Base-by-base conservation (phyloP, 2,113 vertebrate species). In the Chaetops frenatus region DNA sequence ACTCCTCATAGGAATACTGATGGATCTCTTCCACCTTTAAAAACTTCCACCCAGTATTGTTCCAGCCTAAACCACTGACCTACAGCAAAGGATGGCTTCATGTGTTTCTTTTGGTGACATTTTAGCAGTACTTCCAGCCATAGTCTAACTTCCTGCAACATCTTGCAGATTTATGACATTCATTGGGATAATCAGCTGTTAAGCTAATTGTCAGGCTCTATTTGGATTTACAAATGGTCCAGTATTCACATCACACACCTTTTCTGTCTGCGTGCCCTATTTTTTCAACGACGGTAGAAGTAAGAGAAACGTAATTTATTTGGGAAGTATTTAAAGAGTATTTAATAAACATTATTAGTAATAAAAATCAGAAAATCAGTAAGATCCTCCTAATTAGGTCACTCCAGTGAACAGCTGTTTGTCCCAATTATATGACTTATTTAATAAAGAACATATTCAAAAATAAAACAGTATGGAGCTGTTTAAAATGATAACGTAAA, bases 311-410 rank as follows among this genome's bases (percentile, higher is more conserved):
- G 24, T 61, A 7, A 73, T 61, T 81, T 71, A 86, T 80, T 88
- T 79, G 36, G 58, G 42, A 92, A 69, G 31, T 44, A 77, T 61
- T 84, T 38, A 90, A 87, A 90, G 47, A 80, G 22, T 28, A 72
- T 66, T 83, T 71, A 83, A 81, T 79, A 94, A 91, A 83, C 19
- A 53, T 45, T 84, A 92, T 61, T 93, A 83, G 58, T 14, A 90
- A 83, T 33, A 76, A 28, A 88, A 69, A 90, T 45, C 67, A 88
- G 64, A 89, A 94, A 88, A 36, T 54, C 27, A 66, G 42, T 45
- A 90, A 94, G 88, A 94, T 71, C n/a, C 35, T 78, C 67, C 76
- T 91, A 81, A 94, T 92, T 90, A 93, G 82, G 73, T 87, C 71
- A 86, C 23, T 40, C 38, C 35, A 72, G 57, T 80, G 60, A 96